Percentiles rank a stretch among this genome's conserved stretches.
Conservation (phyloP, 2,797 vertebrate genomes). For the Mallotus villosus region DNA sequence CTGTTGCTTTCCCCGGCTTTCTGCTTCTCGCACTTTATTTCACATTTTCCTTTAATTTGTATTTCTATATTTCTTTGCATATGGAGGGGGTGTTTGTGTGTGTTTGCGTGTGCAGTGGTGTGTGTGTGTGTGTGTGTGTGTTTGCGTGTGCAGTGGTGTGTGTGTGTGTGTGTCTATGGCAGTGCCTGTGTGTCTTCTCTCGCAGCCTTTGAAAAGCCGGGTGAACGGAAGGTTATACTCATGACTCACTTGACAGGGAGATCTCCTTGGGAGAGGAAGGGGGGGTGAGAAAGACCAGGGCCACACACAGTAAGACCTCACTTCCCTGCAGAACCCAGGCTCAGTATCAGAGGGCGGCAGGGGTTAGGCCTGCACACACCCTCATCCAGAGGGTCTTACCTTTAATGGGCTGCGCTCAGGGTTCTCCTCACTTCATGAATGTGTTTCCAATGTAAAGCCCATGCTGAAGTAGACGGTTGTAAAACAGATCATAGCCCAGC, state of each 20-base stretch:
- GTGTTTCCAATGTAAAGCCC: slow-evolving; percentile 33
- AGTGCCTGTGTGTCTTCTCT: background rate
- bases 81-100: slow-evolving; percentile 10
- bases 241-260: slow-evolving; percentile 31
- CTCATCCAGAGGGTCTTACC: too few relatives aligned
- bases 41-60: too few relatives aligned
- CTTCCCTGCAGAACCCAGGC: background rate
- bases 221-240: slow-evolving; percentile 31
- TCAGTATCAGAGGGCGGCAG: background rate
- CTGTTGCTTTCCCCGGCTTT: slow-evolving; percentile 8
- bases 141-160: background rate
- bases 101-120: background rate
- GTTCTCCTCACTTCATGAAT: slow-evolving; percentile 4
- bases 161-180: slow-evolving; percentile 11
- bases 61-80: slow-evolving; percentile 1
- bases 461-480: background rate
- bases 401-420: background rate
- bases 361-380: background rate
- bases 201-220: slow-evolving; percentile 13
- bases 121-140: background rate
- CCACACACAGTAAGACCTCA: background rate
- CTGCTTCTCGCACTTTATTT: background rate
- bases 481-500: slow-evolving; percentile 26
- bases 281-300: background rate
- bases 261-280: slow-evolving; percentile 7